Evolutionary conservation across 2,113 vertebrate species (phyloP), one percentile per base, ranked within the genome.

Genomic region (Saccopteryx bilineata): DNA sequence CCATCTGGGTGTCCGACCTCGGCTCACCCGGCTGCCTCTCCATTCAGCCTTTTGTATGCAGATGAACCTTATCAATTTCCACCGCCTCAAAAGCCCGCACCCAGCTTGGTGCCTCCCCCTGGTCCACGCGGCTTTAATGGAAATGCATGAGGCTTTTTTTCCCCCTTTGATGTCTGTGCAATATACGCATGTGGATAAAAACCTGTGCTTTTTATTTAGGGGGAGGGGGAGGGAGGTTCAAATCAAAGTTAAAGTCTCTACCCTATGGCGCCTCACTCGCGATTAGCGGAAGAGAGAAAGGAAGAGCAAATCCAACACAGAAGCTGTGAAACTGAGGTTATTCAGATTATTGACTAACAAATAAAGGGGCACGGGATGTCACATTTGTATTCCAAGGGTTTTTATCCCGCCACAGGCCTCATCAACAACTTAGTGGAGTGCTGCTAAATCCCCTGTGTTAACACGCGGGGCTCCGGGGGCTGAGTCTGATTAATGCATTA

Each of bases 11-110:
- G 98, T 98, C 97, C 71, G 98, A 99, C 98, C 98, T 98, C 61
- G 97, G 97, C 98, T 98, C 98, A 98, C 98, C 98, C 97, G 76
- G 96, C 98, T 97, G 98, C 98, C 97, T 98, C 98, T 98, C 98
- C 98, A 98, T 99, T 98, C 98, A 98, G 98, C 98, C 98, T 98
- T 99, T 98, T 98, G 98, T 98, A 99, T 98, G 98, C 98, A 99
- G 97, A 99, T 99, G 98, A 98, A 98, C 98, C 98, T 98, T 99
- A 99, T 98, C 98, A 98, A 98, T 98, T 98, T 98, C 98, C 97
- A 98, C 97, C 90, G 97, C 98, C 91, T 98, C 89, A 97, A 98
- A 98, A 98, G 98, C 97, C 96, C 97, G 98, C 97, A 96, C 97
- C 98, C 97, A 97, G 96, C 98, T 98, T 97, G 74, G 5, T 96